Conservation (phyloP, 2,888 invertebrate genomes). For the Phragmatobia fuliginosa region DNA sequence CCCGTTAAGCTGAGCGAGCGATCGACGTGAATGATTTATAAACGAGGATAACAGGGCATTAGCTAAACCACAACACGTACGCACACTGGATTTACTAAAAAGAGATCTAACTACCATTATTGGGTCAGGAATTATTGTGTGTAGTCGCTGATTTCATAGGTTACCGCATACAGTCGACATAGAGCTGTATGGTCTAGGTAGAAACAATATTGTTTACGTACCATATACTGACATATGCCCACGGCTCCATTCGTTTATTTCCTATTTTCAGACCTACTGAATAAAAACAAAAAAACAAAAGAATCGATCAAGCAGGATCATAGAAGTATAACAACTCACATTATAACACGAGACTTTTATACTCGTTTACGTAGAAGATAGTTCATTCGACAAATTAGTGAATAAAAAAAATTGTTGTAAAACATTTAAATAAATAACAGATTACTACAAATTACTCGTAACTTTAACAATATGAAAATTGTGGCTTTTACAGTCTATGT, state of each 20-base stretch:
- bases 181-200: not conserved
- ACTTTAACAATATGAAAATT: too few relatives aligned
- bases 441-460: too few relatives aligned
- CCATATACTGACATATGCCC: too few relatives aligned
- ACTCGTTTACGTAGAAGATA: too few relatives aligned
- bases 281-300: too few relatives aligned
- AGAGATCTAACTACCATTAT: conserved; percentile 70
- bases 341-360: too few relatives aligned
- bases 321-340: too few relatives aligned
- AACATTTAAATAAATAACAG: not conserved
- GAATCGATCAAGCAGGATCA: too few relatives aligned
- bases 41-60: conserved; percentile 74
- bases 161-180: not conserved
- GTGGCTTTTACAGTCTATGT: too few relatives aligned
- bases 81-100: conserved; percentile 73
- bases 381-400: not conserved
- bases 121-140: conserved; percentile 66
- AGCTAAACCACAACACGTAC: conserved; percentile 76
- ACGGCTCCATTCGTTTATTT: too few relatives aligned
- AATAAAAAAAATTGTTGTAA: not conserved
- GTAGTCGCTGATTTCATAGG: conserved; percentile 20
- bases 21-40: conserved; percentile 82
- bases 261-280: too few relatives aligned
- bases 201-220: not conserved
- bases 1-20: conserved; percentile 58